These are phyloP conservation scores for Rafetus swinhoei DNA, from an alignment of 2,113 vertebrate genomes.

Conservation along the genomic window DNA sequence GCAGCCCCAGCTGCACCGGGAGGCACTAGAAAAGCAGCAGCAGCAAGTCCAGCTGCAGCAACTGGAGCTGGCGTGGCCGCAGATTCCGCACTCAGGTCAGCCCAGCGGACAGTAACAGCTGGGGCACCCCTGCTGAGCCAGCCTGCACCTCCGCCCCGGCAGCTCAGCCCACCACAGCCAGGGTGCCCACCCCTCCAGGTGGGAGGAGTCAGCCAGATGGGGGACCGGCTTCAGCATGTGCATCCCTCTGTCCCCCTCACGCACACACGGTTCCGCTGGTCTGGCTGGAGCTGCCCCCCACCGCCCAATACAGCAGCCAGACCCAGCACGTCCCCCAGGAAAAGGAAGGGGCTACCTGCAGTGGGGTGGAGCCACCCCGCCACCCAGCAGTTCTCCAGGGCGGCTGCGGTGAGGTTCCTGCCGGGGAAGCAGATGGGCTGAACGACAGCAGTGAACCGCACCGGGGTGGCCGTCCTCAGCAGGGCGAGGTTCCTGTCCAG, in stretches of 20 bases:
- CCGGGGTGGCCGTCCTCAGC: slow-evolving; percentile 34
- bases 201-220: neutral
- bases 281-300: too few species aligned
- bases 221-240: too few species aligned
- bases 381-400: slow-evolving; percentile 56
- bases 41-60: slow-evolving; percentile 54
- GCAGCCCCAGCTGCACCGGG: slow-evolving; percentile 24
- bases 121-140: slow-evolving; percentile 38
- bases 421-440: slow-evolving; percentile 57
- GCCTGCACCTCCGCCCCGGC: neutral
- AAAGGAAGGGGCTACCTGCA: slow-evolving; percentile 47
- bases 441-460: slow-evolving; percentile 25
- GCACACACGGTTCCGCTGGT: too few species aligned
- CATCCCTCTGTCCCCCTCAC: neutral
- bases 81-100: slow-evolving; percentile 43
- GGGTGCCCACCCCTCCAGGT: neutral
- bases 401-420: neutral
- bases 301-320: too few species aligned
- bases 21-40: slow-evolving; percentile 56
- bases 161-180: neutral
- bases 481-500: slow-evolving; percentile 46
- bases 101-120: slow-evolving; percentile 67
- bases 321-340: neutral
- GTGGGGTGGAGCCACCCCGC: slow-evolving; percentile 60
- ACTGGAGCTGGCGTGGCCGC: neutral